Base-by-base conservation (phyloP, 2,113 vertebrate genomes). In the Alaudala cheleensis region DNA sequence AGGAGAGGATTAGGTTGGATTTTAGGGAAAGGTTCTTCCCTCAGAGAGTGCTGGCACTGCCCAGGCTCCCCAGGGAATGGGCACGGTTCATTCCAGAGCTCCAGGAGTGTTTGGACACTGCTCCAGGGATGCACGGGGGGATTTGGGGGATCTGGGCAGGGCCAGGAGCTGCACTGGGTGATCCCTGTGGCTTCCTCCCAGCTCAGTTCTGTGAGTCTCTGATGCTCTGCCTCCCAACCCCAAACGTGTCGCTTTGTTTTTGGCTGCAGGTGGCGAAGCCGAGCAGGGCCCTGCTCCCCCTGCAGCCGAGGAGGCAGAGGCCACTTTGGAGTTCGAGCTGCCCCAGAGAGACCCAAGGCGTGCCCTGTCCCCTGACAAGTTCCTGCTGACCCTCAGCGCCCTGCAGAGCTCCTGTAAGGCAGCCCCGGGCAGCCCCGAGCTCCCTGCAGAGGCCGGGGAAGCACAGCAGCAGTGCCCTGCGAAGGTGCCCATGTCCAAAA, bases 341-440 rank as follows among this genome's bases (percentile, higher is more conserved):
- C 54, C 84, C 45, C 97, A 81, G 78, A 96, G 93, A 65, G 90
- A 77, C 6, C 85, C 85, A 9, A 76, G 96, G 33, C 86, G 60
- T 9, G 84, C 95, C 1, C 61, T 95, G 79, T 96, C 96, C 3
- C 86, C 93, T 1, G 93, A 98, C 61, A 96, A 69, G 86, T 78
- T 98, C 49, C 96, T 98, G 9, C 88, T 98, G n/a, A 98, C 94
- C 0, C 39, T 98, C n/a, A 92, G 90, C 8, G 71, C 74, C 7
- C 73, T 98, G 60, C 98, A 98, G 77, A 95, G 87, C 17, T 37
- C 77, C 31, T 86, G 69, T 53, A 60, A 53, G 66, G 45, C 20
- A 2, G 97, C 96, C 31, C 40, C 61, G 3, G 82, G 51, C 61
- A 86, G 96, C 60, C 81, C 94, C 72, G 95, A 96, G 64, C n/a